Evolutionary conservation across 2,797 vertebrate species (phyloP).

Genomic region (Acipenser oxyrinchus): DNA sequence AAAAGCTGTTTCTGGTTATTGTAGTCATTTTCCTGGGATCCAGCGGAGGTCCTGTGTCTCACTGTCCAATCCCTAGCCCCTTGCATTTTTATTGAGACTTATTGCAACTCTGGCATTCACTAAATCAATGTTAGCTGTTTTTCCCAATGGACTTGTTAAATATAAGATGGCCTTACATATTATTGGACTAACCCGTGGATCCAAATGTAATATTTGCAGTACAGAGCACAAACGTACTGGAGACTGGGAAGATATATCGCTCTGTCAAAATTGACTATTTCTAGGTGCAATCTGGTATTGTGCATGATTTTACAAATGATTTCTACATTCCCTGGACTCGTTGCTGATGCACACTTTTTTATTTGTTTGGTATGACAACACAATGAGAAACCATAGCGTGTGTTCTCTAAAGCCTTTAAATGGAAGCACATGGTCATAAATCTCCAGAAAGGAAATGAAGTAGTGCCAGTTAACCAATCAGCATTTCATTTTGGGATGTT

Average conservation of each 20-base stretch:
- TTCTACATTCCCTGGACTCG: not conserved
- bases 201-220: slow-evolving; percentile 6
- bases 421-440: too few relatives aligned
- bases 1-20: too few relatives aligned
- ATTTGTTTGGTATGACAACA: too few relatives aligned
- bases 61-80: slow-evolving; percentile 5
- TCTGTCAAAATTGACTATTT: slow-evolving; percentile 4
- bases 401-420: too few relatives aligned
- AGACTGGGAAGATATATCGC: not conserved
- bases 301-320: not conserved
- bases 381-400: too few relatives aligned
- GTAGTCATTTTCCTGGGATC: not conserved
- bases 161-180: not conserved
- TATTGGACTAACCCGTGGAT: not conserved
- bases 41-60: not conserved
- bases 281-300: not conserved
- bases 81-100: slow-evolving; percentile 5
- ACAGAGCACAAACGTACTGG: not conserved
- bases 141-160: slow-evolving; percentile 14
- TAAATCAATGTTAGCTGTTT: slow-evolving; percentile 5
- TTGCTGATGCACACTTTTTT: not conserved
- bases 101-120: not conserved
- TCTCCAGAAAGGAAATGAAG: too few relatives aligned
- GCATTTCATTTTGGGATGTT: too few relatives aligned
- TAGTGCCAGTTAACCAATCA: too few relatives aligned